These are phyloP conservation scores for Acipenser oxyrinchus DNA, from an alignment of 2,797 vertebrate genomes.

Conservation along the genomic window DNA sequence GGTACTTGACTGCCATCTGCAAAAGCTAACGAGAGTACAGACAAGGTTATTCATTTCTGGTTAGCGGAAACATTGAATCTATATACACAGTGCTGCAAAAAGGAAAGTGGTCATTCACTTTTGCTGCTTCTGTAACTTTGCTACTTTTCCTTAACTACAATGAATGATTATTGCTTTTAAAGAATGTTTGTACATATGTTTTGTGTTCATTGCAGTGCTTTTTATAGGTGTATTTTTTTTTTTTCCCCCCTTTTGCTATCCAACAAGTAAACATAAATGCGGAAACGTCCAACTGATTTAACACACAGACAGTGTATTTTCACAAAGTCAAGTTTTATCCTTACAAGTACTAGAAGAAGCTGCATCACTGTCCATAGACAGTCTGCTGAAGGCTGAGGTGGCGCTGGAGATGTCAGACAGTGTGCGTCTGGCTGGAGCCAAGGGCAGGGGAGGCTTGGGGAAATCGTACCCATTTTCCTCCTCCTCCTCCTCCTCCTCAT, in stretches of 20 bases:
- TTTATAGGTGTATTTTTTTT: no score
- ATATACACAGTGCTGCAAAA: neutral
- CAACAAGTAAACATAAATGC: no score
- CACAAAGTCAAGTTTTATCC: neutral
- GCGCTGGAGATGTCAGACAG: constrained; percentile 78
- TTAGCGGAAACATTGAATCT: neutral
- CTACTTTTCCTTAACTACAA: no score
- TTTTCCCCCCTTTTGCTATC: no score
- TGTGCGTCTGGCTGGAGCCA: constrained; percentile 65
- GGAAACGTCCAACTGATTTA: no score
- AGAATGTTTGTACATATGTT: no score
- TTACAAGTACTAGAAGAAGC: neutral
- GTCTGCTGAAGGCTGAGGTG: constrained; percentile 63
- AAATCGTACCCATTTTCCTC: constrained; percentile 81
- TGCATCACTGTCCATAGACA: constrained; percentile 67
- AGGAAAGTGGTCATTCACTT: neutral
- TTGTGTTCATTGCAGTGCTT: no score
- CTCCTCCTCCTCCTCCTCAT: constrained; percentile 48
- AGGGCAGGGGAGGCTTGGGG: constrained; percentile 68
- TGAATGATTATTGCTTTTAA: no score
- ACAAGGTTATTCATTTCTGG: neutral
- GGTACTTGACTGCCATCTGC: constrained; percentile 74
- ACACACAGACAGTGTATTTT: neutral
- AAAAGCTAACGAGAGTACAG: constrained; percentile 49
- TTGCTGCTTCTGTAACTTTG: no score